Base-by-base conservation (phyloP, 2,113 vertebrate genomes). In the Phyllostomus discolor region DNA sequence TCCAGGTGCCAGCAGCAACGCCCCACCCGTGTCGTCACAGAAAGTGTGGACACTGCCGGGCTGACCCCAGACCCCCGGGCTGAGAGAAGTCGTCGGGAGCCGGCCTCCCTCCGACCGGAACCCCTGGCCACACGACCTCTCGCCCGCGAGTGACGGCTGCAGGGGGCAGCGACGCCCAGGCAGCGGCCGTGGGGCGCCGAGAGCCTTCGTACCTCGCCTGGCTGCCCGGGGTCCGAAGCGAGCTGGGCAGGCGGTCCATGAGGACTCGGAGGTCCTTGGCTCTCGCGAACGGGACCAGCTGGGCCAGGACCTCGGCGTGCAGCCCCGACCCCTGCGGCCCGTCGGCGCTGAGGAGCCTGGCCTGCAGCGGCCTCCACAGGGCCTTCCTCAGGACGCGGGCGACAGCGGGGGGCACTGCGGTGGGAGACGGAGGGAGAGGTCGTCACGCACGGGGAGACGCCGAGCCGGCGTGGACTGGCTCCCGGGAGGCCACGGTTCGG, bases 321-420 rank as follows among this genome's bases (percentile, higher is more conserved):
- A 97, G 92, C 5, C 86, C 31, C 2, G 97, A 70, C 3, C 90
- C 93, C 0, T 67, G 95, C 0, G 93, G 96, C 0, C 16, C 75
- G 5, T 97, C 87, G 0, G 50, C 4, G 0, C 91, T 95, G 70
- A 99, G 95, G 67, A 99, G 92, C 3, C 48, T n/a, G 5, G 93
- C 4, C 3, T 98, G 98, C 38, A 99, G 98, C 50, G 96, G 97
- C 90, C 96, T 84, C 97, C 99, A 98, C 12, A 99, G 95, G n/a
- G 97, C 90, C 69, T 98, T 97, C 96, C 98, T 99, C 91, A 99
- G 75, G 50, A 98, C 91, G 69, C 93, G 94, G 31, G 97, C 88
- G 83, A 99, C 99, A 50, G 98, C 96, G 0, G 97, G 98, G 96
- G 98, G 96, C 81, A 99, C 99, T 99, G 95, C 19, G 93, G 90